Percentiles rank a stretch among this genome's conserved stretches.
Evolutionary conservation across 1,140 invertebrate species (phyloP).

Genomic region (Drosophila gunungcola): DNA sequence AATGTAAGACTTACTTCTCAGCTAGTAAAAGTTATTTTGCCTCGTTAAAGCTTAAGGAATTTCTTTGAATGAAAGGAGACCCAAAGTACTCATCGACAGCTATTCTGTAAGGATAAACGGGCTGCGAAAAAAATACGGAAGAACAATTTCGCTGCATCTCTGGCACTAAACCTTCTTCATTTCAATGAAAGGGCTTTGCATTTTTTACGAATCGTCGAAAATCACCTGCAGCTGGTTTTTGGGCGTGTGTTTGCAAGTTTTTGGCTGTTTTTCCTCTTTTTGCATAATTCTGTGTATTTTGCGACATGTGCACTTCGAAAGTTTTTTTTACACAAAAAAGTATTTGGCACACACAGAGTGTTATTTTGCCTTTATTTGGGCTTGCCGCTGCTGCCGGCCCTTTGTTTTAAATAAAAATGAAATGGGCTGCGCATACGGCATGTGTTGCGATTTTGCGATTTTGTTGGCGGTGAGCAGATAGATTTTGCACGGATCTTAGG

Average conservation of each 20-base stretch:
- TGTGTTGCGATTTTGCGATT: conserved; percentile 8
- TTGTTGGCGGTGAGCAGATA: conserved; percentile 2
- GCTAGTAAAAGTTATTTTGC: no score
- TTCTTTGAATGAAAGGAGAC: neutral
- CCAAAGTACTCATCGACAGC: conserved; percentile 11
- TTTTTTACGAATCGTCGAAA: conserved; percentile 58
- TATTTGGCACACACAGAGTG: conserved; percentile 28
- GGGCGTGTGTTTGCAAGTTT: conserved; percentile 45
- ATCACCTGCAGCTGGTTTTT: conserved; percentile 75
- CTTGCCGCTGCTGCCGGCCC: conserved; percentile 20
- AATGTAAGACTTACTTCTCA: no score
- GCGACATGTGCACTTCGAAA: conserved; percentile 52
- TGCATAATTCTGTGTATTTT: conserved; percentile 52
- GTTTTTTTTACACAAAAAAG: conserved; percentile 42
- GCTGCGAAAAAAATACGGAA: neutral
- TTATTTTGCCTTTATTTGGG: conserved; percentile 30
- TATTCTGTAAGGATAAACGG: conserved; percentile 24
- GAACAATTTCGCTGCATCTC: conserved; percentile 3
- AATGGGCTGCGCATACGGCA: conserved; percentile 47
- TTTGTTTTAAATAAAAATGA: conserved; percentile 64
- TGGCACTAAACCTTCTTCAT: conserved; percentile 48
- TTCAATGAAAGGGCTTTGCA: conserved; percentile 51
- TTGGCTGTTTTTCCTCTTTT: conserved; percentile 38
- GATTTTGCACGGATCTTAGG: conserved; percentile 7
- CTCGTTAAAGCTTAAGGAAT: no score